Evolutionary conservation across 2,888 invertebrate species (phyloP), one percentile per base, ranked within the genome.

Genomic region (Axea sp.): DNA sequence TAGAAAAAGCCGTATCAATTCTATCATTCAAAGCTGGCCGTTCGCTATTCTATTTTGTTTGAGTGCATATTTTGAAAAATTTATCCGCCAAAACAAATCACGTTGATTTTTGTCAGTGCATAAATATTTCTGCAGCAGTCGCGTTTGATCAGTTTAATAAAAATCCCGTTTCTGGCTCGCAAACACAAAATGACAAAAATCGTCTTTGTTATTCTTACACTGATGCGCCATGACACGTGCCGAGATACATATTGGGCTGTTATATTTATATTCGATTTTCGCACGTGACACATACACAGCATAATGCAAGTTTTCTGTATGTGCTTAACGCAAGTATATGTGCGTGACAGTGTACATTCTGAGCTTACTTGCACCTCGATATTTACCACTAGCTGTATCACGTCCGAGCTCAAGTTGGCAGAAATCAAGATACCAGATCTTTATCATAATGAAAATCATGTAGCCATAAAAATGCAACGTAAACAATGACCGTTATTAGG

Each of bases 181-280:
- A 37, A 26, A 45, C 26, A 33, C 55, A 39, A 45, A 24, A 41
- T 45, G 65, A 55, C 53, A 60, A 73, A 73, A 73, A 17, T 59
- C 28, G 59, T 53, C 47, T 45, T 60, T 47, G 51, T 67, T 65
- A 39, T 60, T 39, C 47, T 65, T 51, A 45, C 49, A 24, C 43
- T 41, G 51, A 65, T 72, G 51, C 45, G n/a, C 22, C 12, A 33
- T 65, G 72, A 72, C 72, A 19, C 59, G 59, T 45, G 59, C 55
- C 47, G 47, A 41, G 71, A 62, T 39, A 39, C 57, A 33, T 55
- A 57, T 35, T 55, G 39, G 39, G 28, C 47, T 53, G 39, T 68
- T 68, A 57, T 60, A 60, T 71, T 71, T 55, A 71, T 55, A 71
- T 71, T 62, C 59, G 64, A 59, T 72, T 64, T 71, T 72, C 37